Base-by-base conservation (phyloP, 2,113 vertebrate genomes). In the Pterocles orientalis region DNA sequence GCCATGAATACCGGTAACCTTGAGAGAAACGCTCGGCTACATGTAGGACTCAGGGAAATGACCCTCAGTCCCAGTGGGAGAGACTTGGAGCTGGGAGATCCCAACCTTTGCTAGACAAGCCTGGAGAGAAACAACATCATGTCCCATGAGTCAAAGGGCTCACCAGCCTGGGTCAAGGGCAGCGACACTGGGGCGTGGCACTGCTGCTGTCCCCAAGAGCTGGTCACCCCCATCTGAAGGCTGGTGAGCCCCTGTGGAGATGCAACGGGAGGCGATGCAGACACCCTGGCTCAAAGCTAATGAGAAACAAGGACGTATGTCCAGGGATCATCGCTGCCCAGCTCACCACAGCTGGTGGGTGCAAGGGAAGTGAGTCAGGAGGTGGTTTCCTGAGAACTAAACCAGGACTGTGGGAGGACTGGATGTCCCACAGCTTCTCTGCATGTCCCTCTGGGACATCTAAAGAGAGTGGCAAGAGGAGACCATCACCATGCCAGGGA, bases 361-460 rank as follows among this genome's bases (percentile, higher is more conserved):
- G 7, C 31, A 9, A 29, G 14, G 73, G 66, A 53, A 41, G 66
- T 29, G 28, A 19, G 72, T 28, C 72, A 82, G 79, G 77, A 69
- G 45, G 29, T 86, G 69, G 65, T 45, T 96, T 96, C 95, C 95
- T 94, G 93, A 96, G 93, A 94, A 82, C 92, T 86, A 64, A 88
- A 86, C 76, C 90, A 86, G 86, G 69, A 51, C 33, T 36, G 75
- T 14, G 48, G 69, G 24, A 9, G 90, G 66, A 47, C 58, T 80
- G 57, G 48, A 6, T 25, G 65, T 17, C 69, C 94, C 95, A 80
- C 87, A 83, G 83, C 77, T 81, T 60, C 86, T 64, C 85, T 75
- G 51, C 62, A 24, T 47, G 87, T 91, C 89, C 91, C 57, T 65
- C 65, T 26, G 82, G 90, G 82, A 83, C 80, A 34, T 26, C 61